Base-by-base conservation (phyloP, 92 coral and sea anemone genomes). In the Scolanthus callimorphus region DNA sequence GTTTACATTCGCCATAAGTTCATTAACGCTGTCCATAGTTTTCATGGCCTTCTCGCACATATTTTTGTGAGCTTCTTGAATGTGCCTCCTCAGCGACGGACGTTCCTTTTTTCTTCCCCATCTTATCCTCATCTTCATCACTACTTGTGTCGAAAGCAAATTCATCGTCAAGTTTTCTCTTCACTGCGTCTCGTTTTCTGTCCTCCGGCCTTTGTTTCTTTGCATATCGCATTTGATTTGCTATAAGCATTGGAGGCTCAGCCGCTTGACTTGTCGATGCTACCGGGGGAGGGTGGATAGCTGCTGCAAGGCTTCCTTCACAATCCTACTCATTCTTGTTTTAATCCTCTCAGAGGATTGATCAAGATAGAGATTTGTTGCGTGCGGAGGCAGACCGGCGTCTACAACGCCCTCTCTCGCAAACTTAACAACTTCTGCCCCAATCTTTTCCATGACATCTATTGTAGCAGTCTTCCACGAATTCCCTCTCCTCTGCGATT, bases 21-120 rank as follows among this genome's bases (percentile, higher is more conserved):
- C 52, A 53, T 70, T 63, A 3, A 63, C 70, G 50, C 15, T 29
- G 58, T 63, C 70, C 49, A 51, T 50, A 17, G 70, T 63, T 31
- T 57, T 30, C 77, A 59, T 58, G 31, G 69, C 77, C 25, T 70
- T 70, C 39, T 48, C 69, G 23, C 77, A 70, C 77, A 70, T 70
- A 46, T 70, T 57, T 26, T 47, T 60, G 57, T 59, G 77, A 12
- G 69, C 76, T n/a, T n/a, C n/a, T n/a, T 43, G 13, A 30, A 17
- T 56, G 74, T 23, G 74, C 74, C 31, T 55, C 74, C 24, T 57
- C 57, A 29, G 66, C 55, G 2, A 24, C n/a, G n/a, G n/a, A n/a
- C n/a, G n/a, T n/a, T n/a, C n/a, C n/a, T n/a, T n/a, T n/a, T 0
- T 15, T 53, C 72, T 25, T 56, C 39, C 27, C 27, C 61, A 41